phyloP scores from a whole-genome alignment of 2,888 invertebrate genomes.

The Dioctria linearis region DNA sequence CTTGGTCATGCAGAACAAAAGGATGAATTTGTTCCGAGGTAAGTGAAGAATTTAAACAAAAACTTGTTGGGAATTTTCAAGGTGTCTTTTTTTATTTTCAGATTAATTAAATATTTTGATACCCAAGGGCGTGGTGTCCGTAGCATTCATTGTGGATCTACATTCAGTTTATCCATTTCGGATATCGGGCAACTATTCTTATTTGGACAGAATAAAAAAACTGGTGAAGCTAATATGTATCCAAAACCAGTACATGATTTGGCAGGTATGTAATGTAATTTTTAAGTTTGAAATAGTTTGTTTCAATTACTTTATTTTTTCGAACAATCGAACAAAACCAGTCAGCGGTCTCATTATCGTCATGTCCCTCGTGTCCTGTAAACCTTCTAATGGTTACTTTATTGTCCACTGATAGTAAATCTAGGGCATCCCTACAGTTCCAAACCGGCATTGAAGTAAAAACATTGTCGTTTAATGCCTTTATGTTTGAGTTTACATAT shows the following conservation, averaged over 20 bases:
- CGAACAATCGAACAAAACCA: too few relatives aligned
- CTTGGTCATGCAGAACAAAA: slow-evolving; percentile 94
- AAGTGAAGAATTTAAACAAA: not conserved
- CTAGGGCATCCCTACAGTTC: too few relatives aligned
- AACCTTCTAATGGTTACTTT: too few relatives aligned
- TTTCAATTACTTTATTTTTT: too few relatives aligned
- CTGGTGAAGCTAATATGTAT: slow-evolving; percentile 97
- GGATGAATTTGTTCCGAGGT: slow-evolving; percentile 87
- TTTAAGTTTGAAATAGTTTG: too few relatives aligned
- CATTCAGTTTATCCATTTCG: slow-evolving; percentile 88
- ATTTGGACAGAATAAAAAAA: slow-evolving; percentile 93
- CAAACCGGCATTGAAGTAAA: too few relatives aligned
- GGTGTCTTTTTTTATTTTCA: slow-evolving; percentile 58
- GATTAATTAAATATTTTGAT: slow-evolving; percentile 92
- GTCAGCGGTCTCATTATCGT: too few relatives aligned
- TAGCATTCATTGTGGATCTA: slow-evolving; percentile 86
- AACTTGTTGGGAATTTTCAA: not conserved
- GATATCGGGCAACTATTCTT: slow-evolving; percentile 82
- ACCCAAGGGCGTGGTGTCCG: slow-evolving; percentile 87
- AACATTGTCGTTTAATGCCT: too few relatives aligned
- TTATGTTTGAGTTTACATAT: too few relatives aligned
- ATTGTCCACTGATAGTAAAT: too few relatives aligned
- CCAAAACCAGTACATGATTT: slow-evolving; percentile 95
- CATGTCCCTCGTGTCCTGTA: too few relatives aligned
- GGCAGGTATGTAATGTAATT: slow-evolving; percentile 72